Percentiles rank a stretch among this genome's conserved stretches.
phyloP scores from a whole-genome alignment of 2,888 invertebrate genomes.

The Eudasyphora cyanicolor region DNA sequence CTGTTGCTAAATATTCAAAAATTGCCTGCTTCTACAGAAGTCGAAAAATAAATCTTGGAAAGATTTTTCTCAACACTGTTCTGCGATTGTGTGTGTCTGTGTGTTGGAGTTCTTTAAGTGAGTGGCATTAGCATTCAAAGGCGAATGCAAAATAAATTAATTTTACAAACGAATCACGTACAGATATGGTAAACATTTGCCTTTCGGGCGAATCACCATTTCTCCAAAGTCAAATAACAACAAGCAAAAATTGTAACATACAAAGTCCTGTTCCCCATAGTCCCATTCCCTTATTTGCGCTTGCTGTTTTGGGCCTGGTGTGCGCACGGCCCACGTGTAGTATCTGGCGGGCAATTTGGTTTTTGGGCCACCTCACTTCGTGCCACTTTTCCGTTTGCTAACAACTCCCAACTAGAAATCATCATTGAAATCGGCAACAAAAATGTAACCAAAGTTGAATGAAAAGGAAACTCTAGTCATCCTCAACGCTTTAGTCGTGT shows the following conservation, averaged over 20 bases:
- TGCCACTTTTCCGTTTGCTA: too few species aligned
- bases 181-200: conserved; percentile 65
- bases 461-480: conserved; percentile 5
- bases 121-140: conserved; percentile 22
- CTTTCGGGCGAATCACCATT: conserved; percentile 42
- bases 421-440: conserved; percentile 1
- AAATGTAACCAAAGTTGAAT: conserved; percentile 18
- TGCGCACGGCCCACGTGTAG: not conserved
- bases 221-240: conserved; percentile 2
- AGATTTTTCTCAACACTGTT: conserved; percentile 20
- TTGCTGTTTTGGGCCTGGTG: not conserved
- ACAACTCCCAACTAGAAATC: not conserved
- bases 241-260: not conserved
- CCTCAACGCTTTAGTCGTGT: not conserved
- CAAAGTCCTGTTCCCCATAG: not conserved
- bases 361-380: too few species aligned
- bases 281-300: not conserved
- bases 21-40: not conserved
- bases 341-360: not conserved
- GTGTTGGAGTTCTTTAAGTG: not conserved
- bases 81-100: not conserved
- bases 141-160: conserved; percentile 60
- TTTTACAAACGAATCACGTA: conserved; percentile 69
- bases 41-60: conserved; percentile 3
- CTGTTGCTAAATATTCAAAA: not conserved